phyloP scores from a whole-genome alignment of 2,797 vertebrate species.

The Onychomys leucogaster region DNA sequence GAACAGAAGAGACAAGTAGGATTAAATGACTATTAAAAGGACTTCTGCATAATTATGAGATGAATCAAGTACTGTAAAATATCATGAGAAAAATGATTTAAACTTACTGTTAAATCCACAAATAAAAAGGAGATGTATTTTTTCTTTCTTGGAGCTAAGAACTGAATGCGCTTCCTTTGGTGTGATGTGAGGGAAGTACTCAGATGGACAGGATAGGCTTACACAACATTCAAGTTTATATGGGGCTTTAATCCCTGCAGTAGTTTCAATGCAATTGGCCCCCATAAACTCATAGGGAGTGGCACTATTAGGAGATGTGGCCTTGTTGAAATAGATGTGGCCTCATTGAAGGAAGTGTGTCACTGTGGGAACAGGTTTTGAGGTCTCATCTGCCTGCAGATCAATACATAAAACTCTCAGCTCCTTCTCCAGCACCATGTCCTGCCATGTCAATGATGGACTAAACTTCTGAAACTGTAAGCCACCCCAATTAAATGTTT shows the following conservation, averaged over 20 bases:
- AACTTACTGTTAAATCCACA: conserved; percentile 19
- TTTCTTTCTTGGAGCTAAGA: neutral
- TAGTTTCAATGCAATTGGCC: neutral
- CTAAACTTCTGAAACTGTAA: neutral
- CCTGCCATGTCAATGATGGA: neutral
- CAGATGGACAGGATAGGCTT: neutral
- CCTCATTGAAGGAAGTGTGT: neutral
- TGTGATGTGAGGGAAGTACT: neutral
- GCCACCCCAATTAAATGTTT: neutral
- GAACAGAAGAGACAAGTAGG: neutral
- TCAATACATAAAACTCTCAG: neutral
- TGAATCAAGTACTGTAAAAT: neutral
- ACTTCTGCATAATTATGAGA: neutral
- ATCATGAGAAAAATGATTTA: neutral
- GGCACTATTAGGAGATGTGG: neutral
- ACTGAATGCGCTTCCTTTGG: conserved; percentile 21
- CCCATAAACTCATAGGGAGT: neutral
- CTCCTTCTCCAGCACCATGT: neutral
- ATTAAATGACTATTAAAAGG: conserved; percentile 20
- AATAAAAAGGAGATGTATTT: conserved; percentile 12
- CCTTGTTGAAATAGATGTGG: neutral
- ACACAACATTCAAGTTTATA: neutral
- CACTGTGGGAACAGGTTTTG: neutral
- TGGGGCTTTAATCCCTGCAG: neutral
- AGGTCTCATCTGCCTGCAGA: neutral